These are phyloP conservation scores for Laticauda colubrina DNA, from an alignment of 2,113 vertebrate genomes.

Conservation along the genomic window DNA sequence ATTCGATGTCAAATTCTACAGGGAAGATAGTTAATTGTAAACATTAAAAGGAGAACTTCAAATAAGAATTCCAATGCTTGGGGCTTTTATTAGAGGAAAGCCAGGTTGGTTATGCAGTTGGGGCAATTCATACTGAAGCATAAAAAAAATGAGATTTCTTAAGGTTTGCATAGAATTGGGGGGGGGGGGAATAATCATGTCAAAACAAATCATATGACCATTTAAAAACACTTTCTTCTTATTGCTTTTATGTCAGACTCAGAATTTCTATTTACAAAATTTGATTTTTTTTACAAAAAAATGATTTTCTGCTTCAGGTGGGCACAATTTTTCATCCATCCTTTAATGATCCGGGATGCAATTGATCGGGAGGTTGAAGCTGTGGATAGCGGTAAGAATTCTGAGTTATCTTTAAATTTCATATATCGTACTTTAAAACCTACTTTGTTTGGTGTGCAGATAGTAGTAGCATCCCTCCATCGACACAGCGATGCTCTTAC, in stretches of 20 bases:
- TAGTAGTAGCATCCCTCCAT: neutral
- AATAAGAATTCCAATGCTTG: neutral
- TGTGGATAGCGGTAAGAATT: conserved; percentile 90
- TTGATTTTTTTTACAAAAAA: no score
- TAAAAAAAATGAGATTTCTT: neutral
- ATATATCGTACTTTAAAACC: neutral
- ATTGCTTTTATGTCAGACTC: neutral
- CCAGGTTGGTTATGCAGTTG: neutral
- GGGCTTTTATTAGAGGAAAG: neutral
- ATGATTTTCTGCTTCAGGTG: conserved; percentile 74
- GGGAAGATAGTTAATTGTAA: neutral
- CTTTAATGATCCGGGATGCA: conserved; percentile 92
- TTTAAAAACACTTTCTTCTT: neutral
- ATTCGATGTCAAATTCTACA: neutral
- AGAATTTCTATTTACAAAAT: neutral
- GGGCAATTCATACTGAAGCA: neutral
- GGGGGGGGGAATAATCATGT: neutral
- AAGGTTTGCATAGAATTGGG: neutral
- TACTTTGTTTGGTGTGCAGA: neutral
- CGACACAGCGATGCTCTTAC: neutral
- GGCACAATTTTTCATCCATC: conserved; percentile 97
- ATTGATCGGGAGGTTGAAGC: conserved; percentile 95
- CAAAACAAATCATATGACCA: neutral
- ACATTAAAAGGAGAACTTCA: neutral
- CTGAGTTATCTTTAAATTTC: neutral